Evolutionary conservation across 2,888 invertebrate species (phyloP), one percentile per base, ranked within the genome.

Genomic region (Pterobdella sp.): DNA sequence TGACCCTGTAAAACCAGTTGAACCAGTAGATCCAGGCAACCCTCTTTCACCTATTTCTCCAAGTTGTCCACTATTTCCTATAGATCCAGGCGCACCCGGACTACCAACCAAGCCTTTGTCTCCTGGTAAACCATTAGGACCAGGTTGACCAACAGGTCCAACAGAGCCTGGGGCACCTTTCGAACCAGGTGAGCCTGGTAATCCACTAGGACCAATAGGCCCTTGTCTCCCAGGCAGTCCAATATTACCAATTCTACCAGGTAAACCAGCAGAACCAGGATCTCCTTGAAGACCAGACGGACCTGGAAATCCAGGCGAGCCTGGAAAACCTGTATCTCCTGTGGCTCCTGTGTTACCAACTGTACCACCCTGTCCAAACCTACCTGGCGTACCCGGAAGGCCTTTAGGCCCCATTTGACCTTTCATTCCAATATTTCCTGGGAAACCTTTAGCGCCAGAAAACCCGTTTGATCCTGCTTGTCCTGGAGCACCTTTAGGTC

Each of bases 241-340:
- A 49, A 18, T 18, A 49, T 49, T 49, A 56, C 52, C 70, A 26
- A 26, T 1, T 56, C 56, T 49, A 18, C 70, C 70, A n/a, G 29
- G 49, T 56, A 10, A 34, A 7, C 70, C 70, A 3, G 31, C 1
- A n/a, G n/a, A 76, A 0, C 92, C 92, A 31, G 87, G 73, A 7
- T 35, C 66, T n/a, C 75, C 75, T 34, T 66, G 4, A 2, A 35
- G 18, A 7, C 68, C 68, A 35, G 31, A n/a, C n/a, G n/a, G n/a
- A 34, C 68, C 68, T 10, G n/a, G 26, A 35, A 68, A 26, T 68
- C 68, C 68, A 1, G 68, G 35, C n/a, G 7, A 37, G n/a, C 68
- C 68, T 35, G 35, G 36, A 68, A 34, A 35, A 14, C 68, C 68
- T 68, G 68, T 35, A 31, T 34, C 22, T 18, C 68, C 68, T 37